Evolutionary conservation across 2,888 invertebrate species (phyloP).

Genomic region (Drosophila yooni): DNA sequence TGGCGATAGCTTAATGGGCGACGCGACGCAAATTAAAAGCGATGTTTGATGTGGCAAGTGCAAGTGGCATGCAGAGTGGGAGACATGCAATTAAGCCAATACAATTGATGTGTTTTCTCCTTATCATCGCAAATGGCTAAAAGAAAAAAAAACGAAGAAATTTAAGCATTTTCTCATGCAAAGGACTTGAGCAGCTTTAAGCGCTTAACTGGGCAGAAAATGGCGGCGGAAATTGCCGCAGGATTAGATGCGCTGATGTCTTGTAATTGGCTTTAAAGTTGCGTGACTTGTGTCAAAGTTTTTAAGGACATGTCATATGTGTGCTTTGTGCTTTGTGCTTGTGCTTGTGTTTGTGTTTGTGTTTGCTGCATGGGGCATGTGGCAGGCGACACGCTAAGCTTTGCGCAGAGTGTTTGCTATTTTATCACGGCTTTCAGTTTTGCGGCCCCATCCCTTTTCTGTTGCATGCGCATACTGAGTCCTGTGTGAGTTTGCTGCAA

Average conservation of each 20-base stretch:
- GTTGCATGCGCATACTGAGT: slow-evolving; percentile 44
- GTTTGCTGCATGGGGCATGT: slow-evolving; percentile 28
- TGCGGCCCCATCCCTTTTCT: neutral
- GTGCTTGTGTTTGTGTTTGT: slow-evolving; percentile 21
- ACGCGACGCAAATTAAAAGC: slow-evolving; percentile 62
- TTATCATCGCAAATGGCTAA: slow-evolving; percentile 33
- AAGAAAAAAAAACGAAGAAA: neutral
- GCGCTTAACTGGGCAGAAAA: slow-evolving; percentile 45
- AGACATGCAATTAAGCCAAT: slow-evolving; percentile 59
- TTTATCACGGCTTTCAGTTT: slow-evolving; percentile 54
- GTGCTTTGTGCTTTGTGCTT: slow-evolving; percentile 11
- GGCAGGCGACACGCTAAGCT: slow-evolving; percentile 54
- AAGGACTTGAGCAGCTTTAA: slow-evolving; percentile 21
- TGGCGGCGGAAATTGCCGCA: slow-evolving; percentile 33
- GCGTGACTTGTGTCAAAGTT: slow-evolving; percentile 45
- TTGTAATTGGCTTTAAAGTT: slow-evolving; percentile 71
- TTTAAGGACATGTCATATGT: slow-evolving; percentile 54
- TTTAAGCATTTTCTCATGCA: slow-evolving; percentile 17
- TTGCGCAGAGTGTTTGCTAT: slow-evolving; percentile 50
- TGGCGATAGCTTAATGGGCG: slow-evolving; percentile 71
- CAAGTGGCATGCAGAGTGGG: slow-evolving; percentile 14
- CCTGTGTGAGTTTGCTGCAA: slow-evolving; percentile 43
- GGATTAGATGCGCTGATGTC: slow-evolving; percentile 46
- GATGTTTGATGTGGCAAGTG: slow-evolving; percentile 46
- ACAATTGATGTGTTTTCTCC: slow-evolving; percentile 50